Evolutionary conservation across 2,113 vertebrate genomes (phyloP).

Genomic region (Copsychus sechellarum): DNA sequence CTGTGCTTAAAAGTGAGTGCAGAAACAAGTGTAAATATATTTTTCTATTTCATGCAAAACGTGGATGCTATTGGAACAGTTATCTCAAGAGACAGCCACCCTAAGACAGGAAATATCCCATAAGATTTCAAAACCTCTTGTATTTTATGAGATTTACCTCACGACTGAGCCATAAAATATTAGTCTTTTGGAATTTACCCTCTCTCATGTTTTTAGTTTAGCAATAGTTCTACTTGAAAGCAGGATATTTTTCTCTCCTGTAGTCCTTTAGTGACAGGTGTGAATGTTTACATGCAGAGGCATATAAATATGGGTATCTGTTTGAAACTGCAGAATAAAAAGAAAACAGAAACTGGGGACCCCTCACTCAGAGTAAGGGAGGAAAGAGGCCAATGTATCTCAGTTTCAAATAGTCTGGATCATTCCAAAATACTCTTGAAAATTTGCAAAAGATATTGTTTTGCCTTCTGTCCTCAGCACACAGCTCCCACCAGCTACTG

Average conservation of each 20-base stretch:
- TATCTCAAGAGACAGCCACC: neutral
- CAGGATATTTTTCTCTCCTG: neutral
- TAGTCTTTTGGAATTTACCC: neutral
- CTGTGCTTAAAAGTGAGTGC: neutral
- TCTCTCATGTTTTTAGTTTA: neutral
- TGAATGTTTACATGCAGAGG: neutral
- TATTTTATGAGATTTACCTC: constrained; percentile 15
- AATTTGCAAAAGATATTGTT: neutral
- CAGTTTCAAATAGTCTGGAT: neutral
- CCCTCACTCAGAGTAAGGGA: neutral
- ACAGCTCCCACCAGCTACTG: neutral
- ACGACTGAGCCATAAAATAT: neutral
- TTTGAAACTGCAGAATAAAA: neutral
- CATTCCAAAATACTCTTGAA: neutral
- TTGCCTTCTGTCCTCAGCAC: neutral
- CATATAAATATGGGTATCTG: neutral
- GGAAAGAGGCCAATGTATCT: neutral
- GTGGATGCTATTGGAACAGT: neutral
- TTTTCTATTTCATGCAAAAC: neutral
- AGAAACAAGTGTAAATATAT: neutral
- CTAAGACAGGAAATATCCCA: neutral
- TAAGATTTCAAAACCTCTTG: neutral
- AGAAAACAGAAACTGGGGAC: neutral
- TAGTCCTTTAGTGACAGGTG: neutral
- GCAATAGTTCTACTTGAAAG: neutral